phyloP scores from a whole-genome alignment of 2,888 invertebrate species.

The Tuberolachnus salignus region DNA sequence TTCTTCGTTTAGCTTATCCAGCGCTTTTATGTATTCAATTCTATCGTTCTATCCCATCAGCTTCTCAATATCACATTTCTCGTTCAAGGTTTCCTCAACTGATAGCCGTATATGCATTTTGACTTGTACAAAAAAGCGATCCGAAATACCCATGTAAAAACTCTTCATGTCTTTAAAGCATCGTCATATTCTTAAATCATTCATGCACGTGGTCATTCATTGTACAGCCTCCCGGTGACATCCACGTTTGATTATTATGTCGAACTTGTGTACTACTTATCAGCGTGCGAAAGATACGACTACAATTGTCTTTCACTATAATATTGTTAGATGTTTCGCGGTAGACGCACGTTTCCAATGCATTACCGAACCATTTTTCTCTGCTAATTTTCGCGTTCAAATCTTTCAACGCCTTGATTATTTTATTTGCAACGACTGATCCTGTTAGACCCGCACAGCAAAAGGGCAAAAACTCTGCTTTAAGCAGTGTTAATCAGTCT shows the following conservation, averaged over 20 bases:
- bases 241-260: slow-evolving; percentile 29
- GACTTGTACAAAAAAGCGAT: slow-evolving; percentile 23
- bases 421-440: too few relatives aligned
- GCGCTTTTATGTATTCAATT: too few relatives aligned
- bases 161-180: slow-evolving; percentile 23
- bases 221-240: neutral
- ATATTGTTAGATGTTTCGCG: slow-evolving; percentile 56
- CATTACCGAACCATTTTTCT: too few relatives aligned
- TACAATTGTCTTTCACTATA: slow-evolving; percentile 57
- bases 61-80: too few relatives aligned
- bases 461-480: too few relatives aligned
- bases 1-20: too few relatives aligned
- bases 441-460: too few relatives aligned
- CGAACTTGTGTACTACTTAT: slow-evolving; percentile 24
- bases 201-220: slow-evolving; percentile 32
- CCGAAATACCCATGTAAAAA: slow-evolving; percentile 20
- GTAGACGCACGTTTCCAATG: slow-evolving; percentile 49
- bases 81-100: too few relatives aligned
- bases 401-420: too few relatives aligned
- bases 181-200: slow-evolving; percentile 18
- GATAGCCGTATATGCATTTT: slow-evolving; percentile 25
- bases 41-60: slow-evolving; percentile 20
- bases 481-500: too few relatives aligned
- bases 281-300: slow-evolving; percentile 55
- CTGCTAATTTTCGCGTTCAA: slow-evolving; percentile 58